phyloP scores from a whole-genome alignment of 2,888 invertebrate species.

The Cataglyphis altisquamis region DNA sequence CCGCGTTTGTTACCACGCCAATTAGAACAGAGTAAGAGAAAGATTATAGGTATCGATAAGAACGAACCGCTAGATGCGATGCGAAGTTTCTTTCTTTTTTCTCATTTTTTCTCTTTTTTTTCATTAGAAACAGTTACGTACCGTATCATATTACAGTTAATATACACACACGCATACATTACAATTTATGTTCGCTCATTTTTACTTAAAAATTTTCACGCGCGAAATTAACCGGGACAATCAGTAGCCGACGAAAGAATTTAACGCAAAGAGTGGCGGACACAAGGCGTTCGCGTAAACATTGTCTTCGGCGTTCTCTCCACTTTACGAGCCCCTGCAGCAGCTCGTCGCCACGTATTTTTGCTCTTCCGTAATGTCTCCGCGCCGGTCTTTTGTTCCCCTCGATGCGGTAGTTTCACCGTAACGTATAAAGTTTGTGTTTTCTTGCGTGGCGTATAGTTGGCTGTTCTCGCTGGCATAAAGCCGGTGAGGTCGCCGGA shows the following conservation, averaged over 20 bases:
- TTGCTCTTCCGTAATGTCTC: constrained; percentile 77
- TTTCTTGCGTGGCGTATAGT: constrained; percentile 72
- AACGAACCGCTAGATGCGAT: background rate
- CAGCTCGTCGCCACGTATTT: constrained; percentile 74
- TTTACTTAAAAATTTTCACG: background rate
- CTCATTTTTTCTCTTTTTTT: background rate
- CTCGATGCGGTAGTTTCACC: constrained; percentile 74
- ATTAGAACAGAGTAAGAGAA: constrained; percentile 1
- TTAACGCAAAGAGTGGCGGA: constrained; percentile 38
- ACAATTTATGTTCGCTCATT: background rate
- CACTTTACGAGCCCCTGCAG: constrained; percentile 74
- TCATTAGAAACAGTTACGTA: background rate
- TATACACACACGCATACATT: background rate
- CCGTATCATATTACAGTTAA: background rate
- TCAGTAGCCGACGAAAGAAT: constrained; percentile 45
- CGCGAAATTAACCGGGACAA: constrained; percentile 19
- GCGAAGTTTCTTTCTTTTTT: background rate
- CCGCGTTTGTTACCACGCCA: constrained; percentile 37
- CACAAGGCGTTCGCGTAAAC: constrained; percentile 50
- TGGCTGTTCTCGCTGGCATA: constrained; percentile 74
- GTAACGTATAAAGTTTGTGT: constrained; percentile 77
- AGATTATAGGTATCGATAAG: background rate
- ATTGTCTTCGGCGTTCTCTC: constrained; percentile 57
- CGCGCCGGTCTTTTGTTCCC: constrained; percentile 78
- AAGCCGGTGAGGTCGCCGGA: constrained; percentile 63